Percentiles rank a stretch among this genome's conserved stretches.
Evolutionary conservation across 2,797 vertebrate species (phyloP).

Genomic region (Apogon hyalosoma): DNA sequence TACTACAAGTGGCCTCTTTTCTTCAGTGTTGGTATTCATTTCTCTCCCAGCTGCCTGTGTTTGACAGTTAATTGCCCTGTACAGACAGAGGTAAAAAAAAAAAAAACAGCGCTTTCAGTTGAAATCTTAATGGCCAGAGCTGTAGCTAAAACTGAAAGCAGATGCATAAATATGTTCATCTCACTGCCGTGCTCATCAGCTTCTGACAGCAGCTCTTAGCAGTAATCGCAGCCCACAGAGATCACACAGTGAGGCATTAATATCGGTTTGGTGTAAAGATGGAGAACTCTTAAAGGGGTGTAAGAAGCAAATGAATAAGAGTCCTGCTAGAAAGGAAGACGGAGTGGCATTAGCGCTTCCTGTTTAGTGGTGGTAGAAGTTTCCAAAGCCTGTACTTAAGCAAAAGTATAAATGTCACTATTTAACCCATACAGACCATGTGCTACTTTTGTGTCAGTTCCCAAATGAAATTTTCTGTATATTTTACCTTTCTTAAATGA

Average conservation of each 20-base stretch:
- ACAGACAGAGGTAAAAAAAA: conserved; percentile 4
- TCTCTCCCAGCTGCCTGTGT: conserved; percentile 19
- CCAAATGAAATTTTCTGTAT: too few species aligned
- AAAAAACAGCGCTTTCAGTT: conserved; percentile 16
- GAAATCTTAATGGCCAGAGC: conserved; percentile 37
- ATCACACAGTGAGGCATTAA: conserved; percentile 35
- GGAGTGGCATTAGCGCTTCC: conserved; percentile 22
- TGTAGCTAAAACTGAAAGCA: conserved; percentile 34
- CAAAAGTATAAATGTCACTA: too few species aligned
- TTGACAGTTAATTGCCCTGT: conserved; percentile 43
- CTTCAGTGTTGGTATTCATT: not conserved
- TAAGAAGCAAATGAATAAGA: conserved; percentile 5
- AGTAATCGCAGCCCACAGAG: conserved; percentile 42
- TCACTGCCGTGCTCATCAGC: conserved; percentile 36
- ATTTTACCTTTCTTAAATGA: too few species aligned
- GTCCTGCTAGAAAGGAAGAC: conserved; percentile 10
- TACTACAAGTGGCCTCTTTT: conserved; percentile 12
- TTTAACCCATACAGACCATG: too few species aligned
- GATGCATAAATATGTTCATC: conserved; percentile 42
- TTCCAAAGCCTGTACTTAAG: too few species aligned
- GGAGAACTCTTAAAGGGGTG: conserved; percentile 11
- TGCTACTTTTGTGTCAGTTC: too few species aligned
- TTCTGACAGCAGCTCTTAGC: conserved; percentile 46
- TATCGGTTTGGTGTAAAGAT: conserved; percentile 22
- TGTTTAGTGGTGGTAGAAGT: not conserved